Evolutionary conservation across 2,888 invertebrate species (phyloP).

Genomic region (Cistogaster globosa): DNA sequence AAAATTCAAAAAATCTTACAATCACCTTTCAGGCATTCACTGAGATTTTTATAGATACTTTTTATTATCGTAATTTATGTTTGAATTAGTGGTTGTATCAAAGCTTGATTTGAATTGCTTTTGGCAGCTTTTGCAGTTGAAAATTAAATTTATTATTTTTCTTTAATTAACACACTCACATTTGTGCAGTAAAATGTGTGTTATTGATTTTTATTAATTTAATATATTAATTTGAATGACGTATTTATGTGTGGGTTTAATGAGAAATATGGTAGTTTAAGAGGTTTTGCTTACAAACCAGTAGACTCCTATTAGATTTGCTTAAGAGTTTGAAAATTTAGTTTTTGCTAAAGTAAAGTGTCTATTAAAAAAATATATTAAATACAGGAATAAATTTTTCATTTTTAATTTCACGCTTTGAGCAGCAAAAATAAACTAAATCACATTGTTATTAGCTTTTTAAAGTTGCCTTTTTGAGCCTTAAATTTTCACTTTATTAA

Average conservation of each 20-base stretch:
- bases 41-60: background rate
- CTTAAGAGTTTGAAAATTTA: background rate
- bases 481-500: too few species aligned
- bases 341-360: background rate
- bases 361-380: background rate
- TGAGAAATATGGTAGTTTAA: conserved; percentile 25
- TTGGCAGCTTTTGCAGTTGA: conserved; percentile 26
- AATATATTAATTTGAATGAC: background rate
- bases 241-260: conserved; percentile 26
- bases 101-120: conserved; percentile 21
- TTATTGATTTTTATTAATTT: conserved; percentile 42
- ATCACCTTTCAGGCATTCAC: background rate
- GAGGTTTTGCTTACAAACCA: background rate
- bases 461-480: too few species aligned
- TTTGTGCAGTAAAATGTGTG: conserved; percentile 28
- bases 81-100: background rate
- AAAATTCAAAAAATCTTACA: background rate
- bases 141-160: conserved; percentile 21
- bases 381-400: background rate
- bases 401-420: background rate
- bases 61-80: background rate
- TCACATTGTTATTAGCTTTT: too few species aligned
- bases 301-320: background rate
- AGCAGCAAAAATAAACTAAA: too few species aligned
- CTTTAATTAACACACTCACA: background rate